Conservation (phyloP, 1,140 invertebrate species). For the Metaphire vulgaris region DNA sequence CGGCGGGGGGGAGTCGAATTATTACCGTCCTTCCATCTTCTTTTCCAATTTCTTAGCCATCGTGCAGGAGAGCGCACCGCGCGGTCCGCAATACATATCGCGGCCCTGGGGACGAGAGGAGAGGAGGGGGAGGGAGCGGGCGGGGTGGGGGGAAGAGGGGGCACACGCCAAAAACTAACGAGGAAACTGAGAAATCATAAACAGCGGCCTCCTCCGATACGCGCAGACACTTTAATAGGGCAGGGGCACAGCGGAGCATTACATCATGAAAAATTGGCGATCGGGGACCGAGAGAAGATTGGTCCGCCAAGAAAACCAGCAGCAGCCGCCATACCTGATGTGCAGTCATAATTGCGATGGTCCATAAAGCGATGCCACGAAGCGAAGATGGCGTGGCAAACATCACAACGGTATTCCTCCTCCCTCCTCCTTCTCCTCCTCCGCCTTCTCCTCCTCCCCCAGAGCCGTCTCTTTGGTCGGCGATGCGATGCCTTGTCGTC, state of each 20-base stretch:
- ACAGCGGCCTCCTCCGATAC: background rate
- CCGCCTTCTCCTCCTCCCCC: background rate
- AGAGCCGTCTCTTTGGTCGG: background rate
- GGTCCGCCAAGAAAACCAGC: background rate
- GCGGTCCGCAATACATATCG: too few species aligned
- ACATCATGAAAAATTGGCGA: conserved; percentile 1
- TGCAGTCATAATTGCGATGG: background rate
- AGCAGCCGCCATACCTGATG: background rate
- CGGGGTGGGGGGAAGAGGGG: too few species aligned
- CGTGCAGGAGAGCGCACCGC: too few species aligned
- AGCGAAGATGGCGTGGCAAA: background rate
- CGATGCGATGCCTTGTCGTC: too few species aligned
- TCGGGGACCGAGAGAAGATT: background rate
- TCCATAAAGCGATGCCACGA: background rate
- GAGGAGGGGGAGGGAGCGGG: too few species aligned
- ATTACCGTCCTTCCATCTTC: background rate
- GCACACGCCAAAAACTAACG: background rate
- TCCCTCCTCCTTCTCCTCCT: background rate
- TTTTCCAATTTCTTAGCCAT: background rate
- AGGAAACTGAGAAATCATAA: background rate
- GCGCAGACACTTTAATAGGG: background rate
- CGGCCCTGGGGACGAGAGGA: too few species aligned
- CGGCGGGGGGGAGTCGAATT: too few species aligned
- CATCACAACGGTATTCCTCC: background rate
- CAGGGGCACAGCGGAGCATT: background rate